Evolutionary conservation across 2,888 invertebrate species (phyloP).

Genomic region (Lasioglossum lativentre): DNA sequence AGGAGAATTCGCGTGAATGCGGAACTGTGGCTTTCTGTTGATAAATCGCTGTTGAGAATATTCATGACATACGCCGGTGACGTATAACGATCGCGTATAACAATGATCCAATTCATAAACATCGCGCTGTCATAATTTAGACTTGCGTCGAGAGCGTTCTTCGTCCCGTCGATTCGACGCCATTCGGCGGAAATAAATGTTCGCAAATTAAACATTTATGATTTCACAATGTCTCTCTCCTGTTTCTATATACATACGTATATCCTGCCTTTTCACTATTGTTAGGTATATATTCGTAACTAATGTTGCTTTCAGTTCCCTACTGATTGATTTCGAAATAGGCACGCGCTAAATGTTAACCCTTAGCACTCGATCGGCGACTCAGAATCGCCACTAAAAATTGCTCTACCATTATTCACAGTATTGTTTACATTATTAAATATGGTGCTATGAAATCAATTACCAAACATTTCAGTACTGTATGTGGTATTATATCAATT

Average conservation of each 20-base stretch:
- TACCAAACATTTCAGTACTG: no score
- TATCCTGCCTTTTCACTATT: not conserved
- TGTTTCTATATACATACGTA: no score
- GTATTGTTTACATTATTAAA: no score
- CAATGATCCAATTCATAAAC: not conserved
- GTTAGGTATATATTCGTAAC: not conserved
- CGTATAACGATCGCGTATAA: not conserved
- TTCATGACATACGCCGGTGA: not conserved
- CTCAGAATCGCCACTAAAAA: no score
- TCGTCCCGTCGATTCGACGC: not conserved
- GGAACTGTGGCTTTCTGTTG: not conserved
- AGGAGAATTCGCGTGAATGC: not conserved
- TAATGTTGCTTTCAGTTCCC: not conserved
- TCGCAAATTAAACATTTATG: not conserved
- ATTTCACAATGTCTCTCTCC: not conserved
- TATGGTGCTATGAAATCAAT: no score
- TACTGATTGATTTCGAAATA: no score
- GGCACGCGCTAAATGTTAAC: not conserved
- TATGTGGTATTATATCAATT: no score
- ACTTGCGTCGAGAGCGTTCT: not conserved
- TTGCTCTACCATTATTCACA: no score
- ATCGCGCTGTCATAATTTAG: not conserved
- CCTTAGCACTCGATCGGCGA: no score
- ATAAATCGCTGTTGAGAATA: not conserved
- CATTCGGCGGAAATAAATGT: not conserved